Evolutionary conservation across 2,797 vertebrate genomes (phyloP), one percentile per base, ranked within the genome.

Genomic region (Argyrosomus regius): DNA sequence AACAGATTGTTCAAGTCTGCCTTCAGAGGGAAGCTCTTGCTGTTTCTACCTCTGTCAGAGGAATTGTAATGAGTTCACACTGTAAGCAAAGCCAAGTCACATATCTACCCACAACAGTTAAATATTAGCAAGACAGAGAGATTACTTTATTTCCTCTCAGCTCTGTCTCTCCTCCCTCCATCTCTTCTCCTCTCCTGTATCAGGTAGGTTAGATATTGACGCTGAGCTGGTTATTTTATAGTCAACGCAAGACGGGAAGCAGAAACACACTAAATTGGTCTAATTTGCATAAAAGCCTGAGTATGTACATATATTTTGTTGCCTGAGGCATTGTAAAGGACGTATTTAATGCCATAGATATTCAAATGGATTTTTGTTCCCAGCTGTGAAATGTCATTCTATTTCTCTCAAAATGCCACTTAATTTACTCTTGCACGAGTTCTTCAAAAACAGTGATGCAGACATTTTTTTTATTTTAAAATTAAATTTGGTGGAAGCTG

Each of bases 61-160:
- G 60, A 82, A 78, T 77, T 64, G 28, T 76, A 84, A 84, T 84
- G 64, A 80, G 61, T 80, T 87, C 69, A 67, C 75, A 71, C 78
- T 13, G 39, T 41, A 63, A 69, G 66, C 53, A 18, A 80, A 76
- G 77, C 80, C 81, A 82, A 60, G 28, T 84, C 70, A 5, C 60
- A 73, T 41, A 45, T 76, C 77, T 72, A 35, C 75, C n/a, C 57
- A 18, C 72, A 63, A 69, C 35, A 75, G 59, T 17, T 41, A 22
- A 16, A 43, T 26, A 26, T 63, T 20, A 76, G 61, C 75, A 14
- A 72, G 71, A 64, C n/a, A 45, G 53, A 52, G 41, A 22, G 17
- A 57, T 20, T 45, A 7, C 8, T n/a, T 43, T 52, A 73, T 75
- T 50, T 31, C 22, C 9, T 50, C n/a, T 65, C 22, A 49, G 13